phyloP scores from a whole-genome alignment of 30 jellyfish, hydroid and myxozoan species.

The Cassiopea andromeda region DNA sequence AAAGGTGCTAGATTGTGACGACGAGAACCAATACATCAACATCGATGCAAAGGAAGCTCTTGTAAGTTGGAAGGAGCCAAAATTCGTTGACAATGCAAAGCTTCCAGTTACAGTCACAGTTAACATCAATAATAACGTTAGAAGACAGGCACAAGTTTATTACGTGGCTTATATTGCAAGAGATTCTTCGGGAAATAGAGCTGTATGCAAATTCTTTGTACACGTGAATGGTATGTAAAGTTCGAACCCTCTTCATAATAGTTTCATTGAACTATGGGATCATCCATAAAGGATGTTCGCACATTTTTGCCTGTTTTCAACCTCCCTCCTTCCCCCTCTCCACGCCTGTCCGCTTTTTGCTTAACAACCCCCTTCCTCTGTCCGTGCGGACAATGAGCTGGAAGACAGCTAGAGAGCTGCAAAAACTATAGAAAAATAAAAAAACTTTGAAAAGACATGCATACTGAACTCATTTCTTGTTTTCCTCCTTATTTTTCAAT shows the following conservation, averaged over 20 bases:
- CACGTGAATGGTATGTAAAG: slow-evolving; percentile 68
- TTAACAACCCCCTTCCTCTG: too few relatives aligned
- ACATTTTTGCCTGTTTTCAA: too few relatives aligned
- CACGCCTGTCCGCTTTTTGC: too few relatives aligned
- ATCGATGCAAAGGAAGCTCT: slow-evolving; percentile 46
- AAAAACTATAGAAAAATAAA: too few relatives aligned
- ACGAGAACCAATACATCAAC: slow-evolving; percentile 59
- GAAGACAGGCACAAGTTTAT: slow-evolving; percentile 63
- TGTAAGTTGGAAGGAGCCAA: slow-evolving; percentile 94
- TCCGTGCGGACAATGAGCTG: too few relatives aligned
- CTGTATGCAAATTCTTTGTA: slow-evolving; percentile 82
- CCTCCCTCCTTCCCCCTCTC: too few relatives aligned
- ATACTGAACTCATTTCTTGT: too few relatives aligned
- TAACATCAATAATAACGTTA: slow-evolving; percentile 37
- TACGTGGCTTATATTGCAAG: slow-evolving; percentile 76
- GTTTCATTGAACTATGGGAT: neutral
- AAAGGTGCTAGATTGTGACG: slow-evolving; percentile 71
- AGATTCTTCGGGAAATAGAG: slow-evolving; percentile 71
- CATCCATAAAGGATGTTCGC: too few relatives aligned
- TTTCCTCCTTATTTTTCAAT: too few relatives aligned
- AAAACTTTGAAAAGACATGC: too few relatives aligned
- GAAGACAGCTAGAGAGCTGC: too few relatives aligned
- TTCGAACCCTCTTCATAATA: too few relatives aligned
- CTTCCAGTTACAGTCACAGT: slow-evolving; percentile 27
- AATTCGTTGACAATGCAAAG: slow-evolving; percentile 79